Evolutionary conservation across 2,888 invertebrate genomes (phyloP), one percentile per base, ranked within the genome.

Genomic region (Tromatobia lineatoria): DNA sequence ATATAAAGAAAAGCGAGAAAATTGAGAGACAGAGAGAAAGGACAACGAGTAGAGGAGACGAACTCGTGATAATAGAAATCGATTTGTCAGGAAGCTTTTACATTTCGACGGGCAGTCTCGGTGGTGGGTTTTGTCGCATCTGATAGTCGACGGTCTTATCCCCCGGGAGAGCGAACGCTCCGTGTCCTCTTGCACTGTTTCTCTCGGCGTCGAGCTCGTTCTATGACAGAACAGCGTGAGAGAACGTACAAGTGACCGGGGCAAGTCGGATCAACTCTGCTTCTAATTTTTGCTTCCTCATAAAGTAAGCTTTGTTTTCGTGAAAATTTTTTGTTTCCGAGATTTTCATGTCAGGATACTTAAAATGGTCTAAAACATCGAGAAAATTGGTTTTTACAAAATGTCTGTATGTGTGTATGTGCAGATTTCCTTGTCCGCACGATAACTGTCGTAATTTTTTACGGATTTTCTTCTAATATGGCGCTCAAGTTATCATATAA

Each of bases 51-150:
- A 42, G 67, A 57, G 79, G 73, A 80, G 77, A 73, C 76, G 69
- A 74, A 61, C 67, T 73, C 71, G 83, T 83, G 88, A 88, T 90
- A 90, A 90, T 90, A 89, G 90, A 90, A 90, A 90, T 87, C 89
- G 88, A 90, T 90, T 90, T 89, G 90, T 90, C 90, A 90, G 86
- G 85, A 87, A 87, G 90, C 89, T 87, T 90, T 88, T 88, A 90
- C 88, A 88, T 87, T 87, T 86, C 86, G 80, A 83, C 85, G 84
- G 64, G 74, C 80, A 80, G 83, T 79, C 75, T 85, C 78, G 78
- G 29, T 70, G 71, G 79, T 76, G 76, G 82, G 71, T 79, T 85
- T 79, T 54, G 78, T 85, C 84, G 82, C 71, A 85, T 82, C 84
- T 78, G 84, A 85, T 85, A 85, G 71, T 78, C 61, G 64, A 59